These are phyloP conservation scores for Tauraco hartlaubi DNA, from an alignment of 2,797 vertebrate species.

Conservation along the genomic window DNA sequence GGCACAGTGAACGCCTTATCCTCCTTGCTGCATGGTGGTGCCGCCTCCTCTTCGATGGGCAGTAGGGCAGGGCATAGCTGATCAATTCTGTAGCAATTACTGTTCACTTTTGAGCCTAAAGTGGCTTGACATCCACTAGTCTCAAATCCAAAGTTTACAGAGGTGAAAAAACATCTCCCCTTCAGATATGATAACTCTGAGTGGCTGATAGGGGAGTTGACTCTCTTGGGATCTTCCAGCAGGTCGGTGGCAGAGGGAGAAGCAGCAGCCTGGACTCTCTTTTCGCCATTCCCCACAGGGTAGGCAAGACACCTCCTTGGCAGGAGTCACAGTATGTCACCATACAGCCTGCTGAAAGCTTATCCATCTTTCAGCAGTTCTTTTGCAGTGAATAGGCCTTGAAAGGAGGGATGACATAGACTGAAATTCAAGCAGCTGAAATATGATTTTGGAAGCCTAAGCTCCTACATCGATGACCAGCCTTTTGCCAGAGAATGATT, in stretches of 20 bases:
- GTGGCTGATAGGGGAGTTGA: not conserved
- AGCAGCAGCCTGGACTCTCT: not conserved
- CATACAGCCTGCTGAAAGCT: not conserved
- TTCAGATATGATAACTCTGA: not conserved
- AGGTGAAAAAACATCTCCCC: not conserved
- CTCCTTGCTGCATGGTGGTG: not conserved
- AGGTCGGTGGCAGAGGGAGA: not conserved
- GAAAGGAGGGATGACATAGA: not conserved
- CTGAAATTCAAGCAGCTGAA: not conserved
- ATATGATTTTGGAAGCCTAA: not conserved
- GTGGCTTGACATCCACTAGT: not conserved
- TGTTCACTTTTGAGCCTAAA: not conserved
- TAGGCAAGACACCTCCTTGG: not conserved
- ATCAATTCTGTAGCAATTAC: not conserved
- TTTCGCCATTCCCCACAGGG: rapidly evolving
- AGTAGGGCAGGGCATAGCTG: not conserved
- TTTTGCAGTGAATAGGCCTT: not conserved
- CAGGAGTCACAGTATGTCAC: not conserved
- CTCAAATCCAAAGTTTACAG: not conserved
- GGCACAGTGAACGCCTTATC: rapidly evolving
- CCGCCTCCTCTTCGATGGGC: not conserved
- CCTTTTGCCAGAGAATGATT: not conserved
- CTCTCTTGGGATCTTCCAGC: not conserved
- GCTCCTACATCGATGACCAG: not conserved
- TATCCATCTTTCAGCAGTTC: not conserved